Base-by-base conservation (phyloP, 2,797 vertebrate genomes). In the Crocidura indochinensis region DNA sequence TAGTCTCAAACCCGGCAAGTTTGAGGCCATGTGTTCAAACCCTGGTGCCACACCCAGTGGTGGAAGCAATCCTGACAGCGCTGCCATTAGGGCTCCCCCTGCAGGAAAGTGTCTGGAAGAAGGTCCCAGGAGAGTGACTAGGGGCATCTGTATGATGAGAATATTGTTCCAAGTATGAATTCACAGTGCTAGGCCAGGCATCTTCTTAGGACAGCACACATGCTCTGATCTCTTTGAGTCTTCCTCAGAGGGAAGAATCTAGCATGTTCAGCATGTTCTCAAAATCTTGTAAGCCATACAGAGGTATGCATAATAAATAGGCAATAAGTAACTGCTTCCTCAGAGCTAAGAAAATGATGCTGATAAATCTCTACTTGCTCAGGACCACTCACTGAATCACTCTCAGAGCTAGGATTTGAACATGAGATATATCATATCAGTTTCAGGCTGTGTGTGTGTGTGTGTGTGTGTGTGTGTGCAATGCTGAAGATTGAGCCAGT, bases 391-490 rank as follows among this genome's bases (percentile, higher is more conserved):
- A 83, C 27, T 74, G 87, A 84, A 17, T 72, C 76, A 14, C 69
- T 49, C 44, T 77, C 46, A 88, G 67, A 73, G 29, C 64, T 83
- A 46, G 44, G 44, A 31, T 73, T 88, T 93, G 84, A 84, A 51
- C 38, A 4, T 6, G 17, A 20, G 56, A 22, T 60, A 20, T 19
- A 19, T 15, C 56, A 6, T 60, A 46, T n/a, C n/a, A 38, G 20
- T 60, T 20, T 65, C 19, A 17, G 24, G 53, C 20, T 65, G 31
- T 56, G n/a, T 82, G 71, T 44, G 5, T 83, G 44, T 3, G 5
- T 46, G 31, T 56, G n/a, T 82, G 71, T 44, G 5, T 83, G 44
- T 3, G 5, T 46, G 10, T 56, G 15, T 60, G 56, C 22, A 20
- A 60, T 6, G 56, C 56, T 60, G 56, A 15, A 8, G 19, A 7